phyloP scores from a whole-genome alignment of 1,140 invertebrate species.

The Brachionus asplanchnoidis region DNA sequence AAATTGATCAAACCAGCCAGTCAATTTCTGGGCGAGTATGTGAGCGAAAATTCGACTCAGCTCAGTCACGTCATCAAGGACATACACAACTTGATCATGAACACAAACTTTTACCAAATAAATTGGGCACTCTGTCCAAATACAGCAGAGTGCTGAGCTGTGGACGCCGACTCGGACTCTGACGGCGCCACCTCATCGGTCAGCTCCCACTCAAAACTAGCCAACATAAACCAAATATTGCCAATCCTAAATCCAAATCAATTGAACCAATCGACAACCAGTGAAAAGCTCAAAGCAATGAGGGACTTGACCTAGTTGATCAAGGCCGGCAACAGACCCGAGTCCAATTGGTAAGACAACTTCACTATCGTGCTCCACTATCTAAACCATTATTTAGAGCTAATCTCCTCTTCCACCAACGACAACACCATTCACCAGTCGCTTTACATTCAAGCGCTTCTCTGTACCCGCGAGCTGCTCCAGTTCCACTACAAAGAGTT shows the following conservation, averaged over 20 bases:
- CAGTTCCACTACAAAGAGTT: conserved; percentile 72
- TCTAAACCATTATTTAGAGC: conserved; percentile 68
- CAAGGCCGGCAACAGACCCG: too few relatives aligned
- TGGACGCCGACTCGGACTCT: conserved; percentile 10
- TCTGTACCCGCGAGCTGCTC: conserved; percentile 71
- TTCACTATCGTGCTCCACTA: conserved; percentile 68
- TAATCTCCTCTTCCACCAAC: conserved; percentile 55
- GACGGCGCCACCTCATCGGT: conserved; percentile 60
- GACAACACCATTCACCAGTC: neutral
- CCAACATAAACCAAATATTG: neutral
- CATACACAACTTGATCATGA: conserved; percentile 80
- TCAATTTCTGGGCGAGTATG: too few relatives aligned
- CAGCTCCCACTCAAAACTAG: conserved; percentile 56
- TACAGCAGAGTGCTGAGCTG: conserved; percentile 75
- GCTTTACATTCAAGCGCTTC: conserved; percentile 63
- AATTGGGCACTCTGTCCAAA: conserved; percentile 73
- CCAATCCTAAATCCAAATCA: too few relatives aligned
- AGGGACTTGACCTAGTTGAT: too few relatives aligned
- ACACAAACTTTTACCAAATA: conserved; percentile 59
- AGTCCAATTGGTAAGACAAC: conserved; percentile 38
- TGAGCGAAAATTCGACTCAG: too few relatives aligned
- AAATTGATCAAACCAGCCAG: too few relatives aligned
- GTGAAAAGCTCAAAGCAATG: too few relatives aligned
- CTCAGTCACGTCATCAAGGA: conserved; percentile 79
- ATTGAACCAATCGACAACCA: too few relatives aligned